Evolutionary conservation across 2,797 vertebrate genomes (phyloP).

Genomic region (Anabacerthia variegaticeps): DNA sequence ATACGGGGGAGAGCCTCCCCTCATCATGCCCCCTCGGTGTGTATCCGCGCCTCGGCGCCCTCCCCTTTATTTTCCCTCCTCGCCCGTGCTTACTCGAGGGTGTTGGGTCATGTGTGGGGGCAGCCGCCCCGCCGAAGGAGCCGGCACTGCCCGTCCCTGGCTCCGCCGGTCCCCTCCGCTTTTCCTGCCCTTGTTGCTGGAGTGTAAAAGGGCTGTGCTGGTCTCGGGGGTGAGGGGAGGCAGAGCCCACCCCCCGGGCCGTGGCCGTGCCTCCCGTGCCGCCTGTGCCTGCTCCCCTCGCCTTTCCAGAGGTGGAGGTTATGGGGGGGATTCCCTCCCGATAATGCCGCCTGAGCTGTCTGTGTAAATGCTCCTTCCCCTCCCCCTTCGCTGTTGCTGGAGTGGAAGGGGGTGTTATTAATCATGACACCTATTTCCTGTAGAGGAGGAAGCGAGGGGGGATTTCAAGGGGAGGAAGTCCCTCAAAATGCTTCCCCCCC

Average conservation of each 20-base stretch:
- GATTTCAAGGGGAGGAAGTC: conserved; percentile 66
- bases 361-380: conserved; percentile 53
- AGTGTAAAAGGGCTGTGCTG: conserved; percentile 8
- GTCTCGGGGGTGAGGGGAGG: conserved; percentile 2
- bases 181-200: conserved; percentile 50
- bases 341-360: conserved; percentile 59
- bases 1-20: conserved; percentile 53
- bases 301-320: conserved; percentile 13
- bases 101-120: conserved; percentile 56
- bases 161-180: conserved; percentile 44
- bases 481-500: conserved; percentile 48
- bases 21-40: conserved; percentile 44
- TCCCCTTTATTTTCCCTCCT: conserved; percentile 70
- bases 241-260: conserved; percentile 33
- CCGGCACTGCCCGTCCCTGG: conserved; percentile 44
- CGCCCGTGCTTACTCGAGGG: conserved; percentile 52
- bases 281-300: conserved; percentile 13
- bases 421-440: conserved; percentile 72
- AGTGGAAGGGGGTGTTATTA: conserved; percentile 70
- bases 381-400: conserved; percentile 49
- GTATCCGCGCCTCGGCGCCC: conserved; percentile 60
- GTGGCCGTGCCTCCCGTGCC: conserved; percentile 14
- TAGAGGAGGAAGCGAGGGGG: conserved; percentile 71
- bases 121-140: neutral
- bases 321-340: conserved; percentile 56